Base-by-base conservation (phyloP, 2,888 invertebrate genomes). In the Eulithis testata region DNA sequence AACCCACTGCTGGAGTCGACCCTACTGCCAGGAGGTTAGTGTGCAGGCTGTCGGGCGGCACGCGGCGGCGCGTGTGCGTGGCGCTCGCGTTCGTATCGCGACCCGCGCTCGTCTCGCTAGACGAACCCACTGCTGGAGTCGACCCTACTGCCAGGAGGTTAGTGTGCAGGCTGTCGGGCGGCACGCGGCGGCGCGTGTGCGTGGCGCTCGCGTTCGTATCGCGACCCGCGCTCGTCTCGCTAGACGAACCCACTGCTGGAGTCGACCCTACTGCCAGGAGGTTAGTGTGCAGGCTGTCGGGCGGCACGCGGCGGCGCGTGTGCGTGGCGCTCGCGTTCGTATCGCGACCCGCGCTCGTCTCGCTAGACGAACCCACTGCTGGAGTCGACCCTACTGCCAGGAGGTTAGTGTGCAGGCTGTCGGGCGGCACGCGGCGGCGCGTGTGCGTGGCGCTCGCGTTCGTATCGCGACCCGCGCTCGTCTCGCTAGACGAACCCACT, bases 241-340 rank as follows among this genome's bases (percentile, higher is more conserved):
- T 98, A 50, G 98, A 98, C 86, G 98, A 98, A 78, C 98, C 98
- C 5, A 97, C 97, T 8, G 96, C 97, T 11, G 97, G 97, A 0
- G 97, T 98, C 0, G 98, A 98, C 85, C 97, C 97, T 0, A 96
- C 96, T 71, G 97, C 97, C 0, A 93, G 98, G 12, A 94, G 96
- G 92, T 91, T 50, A 0, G 95, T 95, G 4, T 84, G 88, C 56
- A 94, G 95, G 60, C 93, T 98, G 53, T 97, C 97, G 0, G 98
- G 98, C 49, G 98, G 98, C 37, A 97, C 97, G 92, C 95, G 97
- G 81, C 92, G 98, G n/a, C 96, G 98, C 65, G 90, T 98, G 54
- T 98, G 97, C 76, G 97, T 98, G 53, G 98, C 97, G 60, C 95
- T 98, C 49, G 98, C 98, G 0, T 98, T 98, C 81, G 95, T 98